These are phyloP conservation scores for Cryptocheilus praepositus DNA, from an alignment of 2,888 invertebrate genomes.

Conservation along the genomic window DNA sequence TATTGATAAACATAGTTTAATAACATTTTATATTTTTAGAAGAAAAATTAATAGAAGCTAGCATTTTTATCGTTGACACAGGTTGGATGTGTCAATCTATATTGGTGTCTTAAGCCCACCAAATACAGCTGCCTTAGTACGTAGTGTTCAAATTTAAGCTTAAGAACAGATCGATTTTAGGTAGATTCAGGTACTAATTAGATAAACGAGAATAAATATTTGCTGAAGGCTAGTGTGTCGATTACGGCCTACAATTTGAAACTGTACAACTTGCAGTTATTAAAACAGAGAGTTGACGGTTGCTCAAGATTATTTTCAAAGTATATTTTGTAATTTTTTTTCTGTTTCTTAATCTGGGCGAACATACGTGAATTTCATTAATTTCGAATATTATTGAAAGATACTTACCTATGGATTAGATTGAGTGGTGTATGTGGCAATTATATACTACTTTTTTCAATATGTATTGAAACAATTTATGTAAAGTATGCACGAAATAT, in stretches of 20 bases:
- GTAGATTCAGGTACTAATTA: too few species aligned
- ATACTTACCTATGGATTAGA: constrained; percentile 57
- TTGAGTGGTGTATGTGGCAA: constrained; percentile 42
- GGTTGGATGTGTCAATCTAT: constrained; percentile 15
- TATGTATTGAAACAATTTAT: constrained; percentile 49
- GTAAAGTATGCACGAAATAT: constrained; percentile 47
- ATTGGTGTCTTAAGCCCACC: constrained; percentile 52
- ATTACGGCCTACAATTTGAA: background rate
- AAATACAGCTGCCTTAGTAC: constrained; percentile 22
- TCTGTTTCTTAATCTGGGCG: constrained; percentile 21
- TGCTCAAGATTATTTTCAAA: constrained; percentile 42
- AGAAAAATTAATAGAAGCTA: background rate
- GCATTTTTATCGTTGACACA: background rate
- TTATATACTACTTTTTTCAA: constrained; percentile 40
- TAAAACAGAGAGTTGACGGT: constrained; percentile 10
- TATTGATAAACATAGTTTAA: background rate
- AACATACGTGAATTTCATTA: constrained; percentile 8
- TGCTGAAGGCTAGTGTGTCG: background rate
- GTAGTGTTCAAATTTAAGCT: constrained; percentile 19
- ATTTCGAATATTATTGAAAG: constrained; percentile 37
- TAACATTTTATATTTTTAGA: constrained; percentile 2
- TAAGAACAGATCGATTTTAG: constrained; percentile 3
- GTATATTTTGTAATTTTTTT: constrained; percentile 51
- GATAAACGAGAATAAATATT: constrained; percentile 3
- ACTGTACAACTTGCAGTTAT: background rate